A percentile compares a stretch with the other conserved stretches of the same genome.
Evolutionary conservation across 1,140 invertebrate genomes (phyloP).

Genomic region (Uloborus diversus): DNA sequence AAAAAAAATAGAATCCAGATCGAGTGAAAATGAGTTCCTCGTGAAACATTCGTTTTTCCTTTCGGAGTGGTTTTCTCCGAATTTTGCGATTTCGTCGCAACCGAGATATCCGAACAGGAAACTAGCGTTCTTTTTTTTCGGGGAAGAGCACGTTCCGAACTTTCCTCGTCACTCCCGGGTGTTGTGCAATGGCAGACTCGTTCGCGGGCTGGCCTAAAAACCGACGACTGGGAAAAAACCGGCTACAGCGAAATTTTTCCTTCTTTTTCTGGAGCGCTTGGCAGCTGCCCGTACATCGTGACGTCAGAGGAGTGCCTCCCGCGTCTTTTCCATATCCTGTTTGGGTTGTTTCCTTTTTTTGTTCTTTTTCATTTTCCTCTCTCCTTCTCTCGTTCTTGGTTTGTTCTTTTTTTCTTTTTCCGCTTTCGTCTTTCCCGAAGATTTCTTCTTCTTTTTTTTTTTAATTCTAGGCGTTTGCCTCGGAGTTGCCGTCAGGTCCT

Average conservation of each 20-base stretch:
- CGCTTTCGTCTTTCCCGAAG: constrained; percentile 56
- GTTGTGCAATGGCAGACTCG: constrained; percentile 43
- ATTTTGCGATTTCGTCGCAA: no score
- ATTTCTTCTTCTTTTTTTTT: constrained; percentile 37
- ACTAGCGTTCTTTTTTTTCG: no score
- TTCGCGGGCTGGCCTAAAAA: constrained; percentile 55
- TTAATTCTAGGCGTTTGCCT: constrained; percentile 11
- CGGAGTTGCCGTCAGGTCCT: constrained; percentile 36
- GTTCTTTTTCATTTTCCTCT: constrained; percentile 8
- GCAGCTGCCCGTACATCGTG: constrained; percentile 28
- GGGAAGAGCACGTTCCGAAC: no score
- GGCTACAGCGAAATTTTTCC: constrained; percentile 46
- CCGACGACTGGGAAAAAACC: constrained; percentile 55
- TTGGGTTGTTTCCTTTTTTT: constrained; percentile 56
- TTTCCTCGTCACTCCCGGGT: constrained; percentile 54
- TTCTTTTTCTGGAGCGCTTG: constrained; percentile 55
- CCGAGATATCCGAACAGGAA: no score
- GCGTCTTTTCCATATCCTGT: constrained; percentile 56
- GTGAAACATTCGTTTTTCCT: no score
- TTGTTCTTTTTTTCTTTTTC: constrained; percentile 51
- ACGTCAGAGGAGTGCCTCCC: constrained; percentile 54
- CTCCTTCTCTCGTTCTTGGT: no score
- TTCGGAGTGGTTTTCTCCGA: no score
- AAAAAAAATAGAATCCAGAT: no score
- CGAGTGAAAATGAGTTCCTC: no score